phyloP scores from a whole-genome alignment of 2,113 vertebrate genomes.

The Xiphophorus hellerii region DNA sequence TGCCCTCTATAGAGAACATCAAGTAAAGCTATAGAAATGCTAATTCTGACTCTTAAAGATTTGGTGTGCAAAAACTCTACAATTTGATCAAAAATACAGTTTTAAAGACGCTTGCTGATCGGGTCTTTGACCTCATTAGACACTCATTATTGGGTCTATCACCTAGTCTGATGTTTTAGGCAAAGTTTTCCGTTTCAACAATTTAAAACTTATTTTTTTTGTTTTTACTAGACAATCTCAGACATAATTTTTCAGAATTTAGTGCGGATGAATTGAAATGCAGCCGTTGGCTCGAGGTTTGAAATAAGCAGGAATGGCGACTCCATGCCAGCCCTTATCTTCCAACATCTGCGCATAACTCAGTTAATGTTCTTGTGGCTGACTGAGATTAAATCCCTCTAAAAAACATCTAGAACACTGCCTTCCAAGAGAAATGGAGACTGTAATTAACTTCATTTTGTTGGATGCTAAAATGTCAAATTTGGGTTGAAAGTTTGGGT shows the following conservation, averaged over 20 bases:
- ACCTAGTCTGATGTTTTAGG: too few relatives aligned
- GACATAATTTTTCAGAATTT: not conserved
- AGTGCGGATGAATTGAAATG: not conserved
- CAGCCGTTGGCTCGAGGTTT: constrained; percentile 9
- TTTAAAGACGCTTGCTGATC: not conserved
- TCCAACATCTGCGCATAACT: constrained; percentile 5
- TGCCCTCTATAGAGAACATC: too few relatives aligned
- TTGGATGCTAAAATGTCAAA: not conserved
- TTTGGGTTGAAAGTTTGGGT: not conserved
- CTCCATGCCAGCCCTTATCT: constrained; percentile 20
- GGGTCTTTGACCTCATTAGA: too few relatives aligned
- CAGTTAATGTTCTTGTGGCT: constrained; percentile 17
- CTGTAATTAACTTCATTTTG: not conserved
- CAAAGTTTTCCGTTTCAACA: too few relatives aligned
- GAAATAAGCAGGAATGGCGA: constrained; percentile 20
- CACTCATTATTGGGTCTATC: too few relatives aligned
- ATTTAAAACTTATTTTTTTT: too few relatives aligned
- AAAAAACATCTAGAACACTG: not conserved
- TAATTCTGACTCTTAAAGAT: not conserved
- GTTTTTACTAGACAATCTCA: too few relatives aligned
- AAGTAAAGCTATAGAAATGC: too few relatives aligned
- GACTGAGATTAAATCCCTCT: constrained; percentile 37
- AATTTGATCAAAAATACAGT: not conserved
- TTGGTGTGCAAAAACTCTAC: not conserved
- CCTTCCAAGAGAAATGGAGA: constrained; percentile 2